Base-by-base conservation (phyloP, 2,888 invertebrate genomes). In the Drosophila acutilabella region DNA sequence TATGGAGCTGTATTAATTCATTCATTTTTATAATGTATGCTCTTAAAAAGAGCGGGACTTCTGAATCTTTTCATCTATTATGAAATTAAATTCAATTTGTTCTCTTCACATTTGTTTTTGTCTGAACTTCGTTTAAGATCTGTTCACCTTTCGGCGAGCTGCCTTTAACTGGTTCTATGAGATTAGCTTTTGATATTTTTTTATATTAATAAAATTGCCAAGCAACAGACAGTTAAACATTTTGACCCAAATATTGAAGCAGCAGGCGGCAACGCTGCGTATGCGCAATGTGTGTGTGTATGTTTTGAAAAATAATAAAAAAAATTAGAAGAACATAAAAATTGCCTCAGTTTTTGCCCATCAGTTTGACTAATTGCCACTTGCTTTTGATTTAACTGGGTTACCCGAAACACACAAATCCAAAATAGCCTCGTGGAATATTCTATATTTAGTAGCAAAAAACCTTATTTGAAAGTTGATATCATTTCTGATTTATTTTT, bases 241-340 rank as follows among this genome's bases (percentile, higher is more conserved):
- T 6, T 57, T 76, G 75, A 77, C 77, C 74, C 47, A 76, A 75
- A 67, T 77, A 11, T 57, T 1, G 5, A 40, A 8, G 0, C 14
- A 20, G 45, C 52, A 18, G 53, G 18, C 44, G 40, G 48, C 33
- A 4, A 71, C 53, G 60, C 56, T 59, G 60, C 77, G 72, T 76
- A 75, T 76, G 57, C 66, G 75, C 53, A 67, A 71, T 76, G 14
- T 41, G 23, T n/a, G n/a, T 16, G 26, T 7, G 7, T 26, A 26
- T 23, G 23, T 23, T 0, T 30, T 30, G 0, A 1, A 14, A 47
- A n/a, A n/a, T n/a, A n/a, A n/a, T n/a, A n/a, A n/a, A n/a, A n/a
- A n/a, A n/a, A n/a, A n/a, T n/a, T n/a, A n/a, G n/a, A n/a, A n/a
- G n/a, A 47, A 26, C n/a, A 26, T n/a, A 18, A 42, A 42, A 45